These are phyloP conservation scores for Pseudoatta argentina DNA, from an alignment of 1,140 invertebrate species.

Conservation along the genomic window DNA sequence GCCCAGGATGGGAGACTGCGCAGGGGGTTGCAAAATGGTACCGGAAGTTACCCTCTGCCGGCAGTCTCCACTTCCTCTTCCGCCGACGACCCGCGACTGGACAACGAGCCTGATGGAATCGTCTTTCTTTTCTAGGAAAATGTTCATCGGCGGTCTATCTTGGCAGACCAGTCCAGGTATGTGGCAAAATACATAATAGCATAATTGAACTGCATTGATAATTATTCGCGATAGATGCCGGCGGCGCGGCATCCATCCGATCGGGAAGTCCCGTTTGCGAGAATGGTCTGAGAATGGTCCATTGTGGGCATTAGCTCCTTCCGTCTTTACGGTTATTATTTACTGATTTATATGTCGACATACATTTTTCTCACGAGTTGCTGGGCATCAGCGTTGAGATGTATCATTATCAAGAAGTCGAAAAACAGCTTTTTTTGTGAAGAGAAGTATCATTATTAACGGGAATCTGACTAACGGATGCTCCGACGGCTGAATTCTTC, in stretches of 20 bases:
- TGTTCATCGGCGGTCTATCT: conserved; percentile 99
- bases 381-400: not conserved
- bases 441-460: conserved; percentile 5
- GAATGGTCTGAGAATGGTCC: not conserved
- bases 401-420: conserved; percentile 26
- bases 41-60: conserved; percentile 80
- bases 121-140: conserved; percentile 96
- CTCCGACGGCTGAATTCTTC: not conserved
- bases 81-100: conserved; percentile 66
- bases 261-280: conserved; percentile 25
- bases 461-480: conserved; percentile 18
- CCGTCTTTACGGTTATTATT: conserved; percentile 30
- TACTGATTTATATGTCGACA: conserved; percentile 10
- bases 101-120: conserved; percentile 80
- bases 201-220: conserved; percentile 6
- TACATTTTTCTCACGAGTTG: conserved; percentile 10
- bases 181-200: conserved; percentile 33
- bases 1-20: conserved; percentile 77
- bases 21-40: conserved; percentile 74
- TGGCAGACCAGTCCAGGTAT: conserved; percentile 99
- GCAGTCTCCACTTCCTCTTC: conserved; percentile 76
- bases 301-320: conserved; percentile 11
- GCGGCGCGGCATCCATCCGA: not conserved
- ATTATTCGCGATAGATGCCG: conserved; percentile 1
- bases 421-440: conserved; percentile 28